These are phyloP conservation scores for Drosophila koepferae DNA, from an alignment of 2,888 invertebrate species.

Conservation along the genomic window DNA sequence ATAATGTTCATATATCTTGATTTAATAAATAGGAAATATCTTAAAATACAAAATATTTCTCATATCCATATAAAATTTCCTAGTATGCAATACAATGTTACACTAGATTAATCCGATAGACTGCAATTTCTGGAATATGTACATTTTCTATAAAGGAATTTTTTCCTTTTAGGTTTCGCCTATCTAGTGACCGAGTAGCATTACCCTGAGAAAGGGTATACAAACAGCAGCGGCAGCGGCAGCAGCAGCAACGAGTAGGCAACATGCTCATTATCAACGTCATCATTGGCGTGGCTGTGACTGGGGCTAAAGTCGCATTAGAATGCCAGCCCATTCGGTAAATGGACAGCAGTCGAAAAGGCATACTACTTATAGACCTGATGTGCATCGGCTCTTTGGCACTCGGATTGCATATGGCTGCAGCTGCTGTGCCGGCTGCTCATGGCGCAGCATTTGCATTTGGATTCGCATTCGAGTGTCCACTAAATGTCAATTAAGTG, in stretches of 20 bases:
- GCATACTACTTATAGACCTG: slow-evolving; percentile 69
- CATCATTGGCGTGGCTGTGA: slow-evolving; percentile 63
- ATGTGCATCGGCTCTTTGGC: slow-evolving; percentile 65
- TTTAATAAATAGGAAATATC: neutral
- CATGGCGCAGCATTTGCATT: slow-evolving; percentile 56
- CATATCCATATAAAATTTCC: too few species aligned
- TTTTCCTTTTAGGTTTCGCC: neutral
- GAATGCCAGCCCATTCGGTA: slow-evolving; percentile 66
- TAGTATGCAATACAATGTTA: too few species aligned
- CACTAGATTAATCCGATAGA: too few species aligned
- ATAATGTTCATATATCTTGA: neutral
- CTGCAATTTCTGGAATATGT: neutral
- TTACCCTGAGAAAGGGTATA: neutral
- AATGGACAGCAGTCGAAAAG: slow-evolving; percentile 67
- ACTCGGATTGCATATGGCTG: slow-evolving; percentile 43
- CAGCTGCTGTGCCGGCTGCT: slow-evolving; percentile 25
- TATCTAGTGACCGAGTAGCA: neutral
- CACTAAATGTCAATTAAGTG: slow-evolving; percentile 84
- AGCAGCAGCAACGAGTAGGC: slow-evolving; percentile 38
- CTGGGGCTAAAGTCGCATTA: slow-evolving; percentile 61
- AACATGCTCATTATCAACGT: slow-evolving; percentile 79
- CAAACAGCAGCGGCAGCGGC: neutral
- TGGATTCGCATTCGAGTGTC: slow-evolving; percentile 74
- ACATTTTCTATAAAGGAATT: neutral
- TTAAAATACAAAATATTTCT: neutral